A percentile compares a stretch with the other conserved stretches of the same genome.
These are phyloP conservation scores for Diplodus puntazzo DNA, from an alignment of 2,797 vertebrate genomes.

Conservation along the genomic window DNA sequence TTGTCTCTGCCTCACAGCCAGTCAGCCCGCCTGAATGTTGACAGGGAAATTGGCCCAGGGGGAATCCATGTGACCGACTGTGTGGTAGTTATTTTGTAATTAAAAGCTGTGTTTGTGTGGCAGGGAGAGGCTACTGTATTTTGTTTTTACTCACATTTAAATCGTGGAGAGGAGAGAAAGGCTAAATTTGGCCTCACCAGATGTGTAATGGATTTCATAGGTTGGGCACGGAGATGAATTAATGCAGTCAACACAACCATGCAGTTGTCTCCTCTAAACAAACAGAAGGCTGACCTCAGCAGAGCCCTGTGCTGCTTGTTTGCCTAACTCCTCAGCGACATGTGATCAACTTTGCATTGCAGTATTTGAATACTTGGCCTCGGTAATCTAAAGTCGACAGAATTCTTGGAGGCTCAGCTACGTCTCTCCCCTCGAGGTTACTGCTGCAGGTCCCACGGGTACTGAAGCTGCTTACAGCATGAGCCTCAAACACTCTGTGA, in stretches of 20 bases:
- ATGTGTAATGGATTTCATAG: conserved; percentile 19
- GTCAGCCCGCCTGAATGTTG: conserved; percentile 27
- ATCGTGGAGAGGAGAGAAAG: not conserved
- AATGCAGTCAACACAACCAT: not conserved
- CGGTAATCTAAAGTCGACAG: conserved; percentile 59
- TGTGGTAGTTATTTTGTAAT: conserved; percentile 70
- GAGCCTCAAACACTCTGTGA: conserved; percentile 20
- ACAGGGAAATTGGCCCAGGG: conserved; percentile 43
- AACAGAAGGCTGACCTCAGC: conserved; percentile 25
- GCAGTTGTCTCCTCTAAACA: conserved; percentile 14
- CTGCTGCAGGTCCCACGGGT: conserved; percentile 27
- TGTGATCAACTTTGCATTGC: conserved; percentile 70
- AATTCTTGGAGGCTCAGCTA: conserved; percentile 58
- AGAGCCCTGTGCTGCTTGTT: conserved; percentile 61
- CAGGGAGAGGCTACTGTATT: conserved; percentile 3
- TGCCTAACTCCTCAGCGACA: conserved; percentile 49
- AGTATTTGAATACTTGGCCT: conserved; percentile 51
- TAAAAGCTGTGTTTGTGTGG: conserved; percentile 54
- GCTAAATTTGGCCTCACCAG: conserved; percentile 25
- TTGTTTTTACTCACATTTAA: conserved; percentile 1
- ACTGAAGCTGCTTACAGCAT: conserved; percentile 27
- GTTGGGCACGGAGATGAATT: not conserved
- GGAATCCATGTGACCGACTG: conserved; percentile 72
- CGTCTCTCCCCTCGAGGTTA: conserved; percentile 23
- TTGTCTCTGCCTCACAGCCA: conserved; percentile 23